phyloP scores from a whole-genome alignment of 2,113 vertebrate species.

The Pycnonotus jocosus region DNA sequence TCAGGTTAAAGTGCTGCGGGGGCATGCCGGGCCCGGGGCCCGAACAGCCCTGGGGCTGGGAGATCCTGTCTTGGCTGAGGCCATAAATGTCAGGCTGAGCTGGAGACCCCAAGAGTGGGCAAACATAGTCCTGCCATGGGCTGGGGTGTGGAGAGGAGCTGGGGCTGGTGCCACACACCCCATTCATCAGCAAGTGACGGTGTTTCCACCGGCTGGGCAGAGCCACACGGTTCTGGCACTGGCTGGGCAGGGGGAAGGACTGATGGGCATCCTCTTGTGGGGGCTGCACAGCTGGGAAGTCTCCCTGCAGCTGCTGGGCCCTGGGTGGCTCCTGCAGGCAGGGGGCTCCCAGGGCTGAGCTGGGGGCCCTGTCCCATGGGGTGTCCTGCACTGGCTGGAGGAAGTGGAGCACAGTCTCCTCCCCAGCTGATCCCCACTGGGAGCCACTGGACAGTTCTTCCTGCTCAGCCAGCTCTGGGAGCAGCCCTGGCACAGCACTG shows the following conservation, averaged over 20 bases:
- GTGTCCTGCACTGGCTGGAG: background rate
- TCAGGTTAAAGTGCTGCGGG: background rate
- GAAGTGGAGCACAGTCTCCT: background rate
- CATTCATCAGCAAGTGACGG: background rate
- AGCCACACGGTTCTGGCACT: background rate
- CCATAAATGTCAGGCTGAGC: background rate
- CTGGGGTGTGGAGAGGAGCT: background rate
- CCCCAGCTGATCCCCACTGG: background rate
- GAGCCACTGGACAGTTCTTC: accelerated
- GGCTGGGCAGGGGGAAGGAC: background rate
- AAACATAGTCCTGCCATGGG: background rate
- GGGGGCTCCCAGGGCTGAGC: accelerated
- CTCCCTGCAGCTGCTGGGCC: background rate
- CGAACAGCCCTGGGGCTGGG: background rate
- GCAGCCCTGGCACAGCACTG: background rate
- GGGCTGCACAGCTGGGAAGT: background rate
- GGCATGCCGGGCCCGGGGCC: accelerated
- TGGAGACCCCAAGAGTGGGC: background rate
- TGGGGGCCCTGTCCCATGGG: background rate
- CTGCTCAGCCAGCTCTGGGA: accelerated
- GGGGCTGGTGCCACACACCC: background rate
- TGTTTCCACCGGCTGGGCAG: background rate
- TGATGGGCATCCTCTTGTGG: background rate
- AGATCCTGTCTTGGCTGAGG: background rate
- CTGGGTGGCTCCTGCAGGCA: accelerated